These are phyloP conservation scores for Mus spretus DNA, from an alignment of 2,797 vertebrate species.

Conservation along the genomic window DNA sequence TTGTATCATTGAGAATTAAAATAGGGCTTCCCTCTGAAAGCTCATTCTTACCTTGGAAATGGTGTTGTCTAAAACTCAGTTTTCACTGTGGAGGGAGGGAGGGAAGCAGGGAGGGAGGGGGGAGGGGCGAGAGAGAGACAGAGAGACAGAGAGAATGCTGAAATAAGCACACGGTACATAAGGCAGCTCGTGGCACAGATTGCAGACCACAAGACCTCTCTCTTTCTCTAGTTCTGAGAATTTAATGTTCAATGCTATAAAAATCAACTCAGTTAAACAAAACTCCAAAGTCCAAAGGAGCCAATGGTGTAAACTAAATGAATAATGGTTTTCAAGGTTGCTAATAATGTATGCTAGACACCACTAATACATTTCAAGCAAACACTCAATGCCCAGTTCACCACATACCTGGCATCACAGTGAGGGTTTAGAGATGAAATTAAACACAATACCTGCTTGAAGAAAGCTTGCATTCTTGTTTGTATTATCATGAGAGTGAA, in stretches of 20 bases:
- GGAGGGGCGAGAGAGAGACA: too few relatives aligned
- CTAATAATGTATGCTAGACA: conserved; percentile 45
- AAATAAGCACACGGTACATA: neutral
- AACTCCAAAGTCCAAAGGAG: conserved; percentile 28
- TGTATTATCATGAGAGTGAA: neutral
- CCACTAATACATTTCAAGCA: conserved; percentile 52
- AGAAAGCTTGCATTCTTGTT: conserved; percentile 23
- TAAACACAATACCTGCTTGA: neutral
- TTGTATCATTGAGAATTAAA: neutral
- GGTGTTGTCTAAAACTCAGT: neutral
- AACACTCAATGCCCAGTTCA: conserved; percentile 37
- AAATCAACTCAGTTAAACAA: conserved; percentile 39
- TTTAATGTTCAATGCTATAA: conserved; percentile 53
- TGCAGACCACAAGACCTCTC: neutral
- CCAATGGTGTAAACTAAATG: conserved; percentile 11
- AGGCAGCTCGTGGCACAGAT: neutral
- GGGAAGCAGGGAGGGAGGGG: neutral
- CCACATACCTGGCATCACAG: neutral
- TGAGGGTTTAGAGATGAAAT: neutral
- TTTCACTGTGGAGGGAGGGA: neutral
- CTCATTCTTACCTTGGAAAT: conserved; percentile 48
- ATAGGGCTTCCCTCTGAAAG: neutral
- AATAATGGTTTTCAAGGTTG: conserved; percentile 51
- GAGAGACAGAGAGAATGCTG: neutral
- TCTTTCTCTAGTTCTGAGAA: neutral